Base-by-base conservation (phyloP, 1,140 invertebrate genomes). In the Eueides isabella region DNA sequence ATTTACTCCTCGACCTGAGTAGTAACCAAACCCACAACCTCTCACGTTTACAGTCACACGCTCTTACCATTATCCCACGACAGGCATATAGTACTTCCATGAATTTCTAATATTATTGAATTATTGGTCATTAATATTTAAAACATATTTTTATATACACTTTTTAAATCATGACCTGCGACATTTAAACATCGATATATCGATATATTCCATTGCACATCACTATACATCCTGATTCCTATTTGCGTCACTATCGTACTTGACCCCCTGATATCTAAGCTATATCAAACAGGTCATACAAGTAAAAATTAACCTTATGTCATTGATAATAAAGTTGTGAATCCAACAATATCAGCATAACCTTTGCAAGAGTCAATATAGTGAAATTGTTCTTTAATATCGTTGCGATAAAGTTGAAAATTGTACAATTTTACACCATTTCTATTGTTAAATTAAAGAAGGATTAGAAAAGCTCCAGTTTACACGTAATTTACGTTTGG, bases 211-310 rank as follows among this genome's bases (percentile, higher is more conserved):
- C 19, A 1, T 19, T 30, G 19, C 67, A 29, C 85, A 82, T 80
- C 84, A 66, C 80, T 86, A 78, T 5, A 68, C 65, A 81, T 87
- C 85, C 85, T 87, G 81, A 72, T 74, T 82, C 78, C 77, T 79
- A 78, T 75, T 84, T 83, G 67, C 84, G 83, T 87, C 85, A 87
- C 75, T 71, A 82, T 78, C 78, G 84, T 87, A 81, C 84, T 87
- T 85, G 85, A 87, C 85, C 82, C 79, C 55, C 55, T 78, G 80
- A 77, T 76, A 83, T 79, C 74, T 84, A 79, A 67, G 68, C 62
- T 29, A 55, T 55, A 28, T 48, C n/a, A 55, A 61, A 23, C 66
- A 14, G 35, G 1, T 62, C 61, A 28, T 26, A 72, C 65, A 73
- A n/a, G 23, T 12, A 9, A 85, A 76, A 72, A 44, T 35, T 23